Evolutionary conservation across 2,113 vertebrate species (phyloP).

Genomic region (Condylura cristata): DNA sequence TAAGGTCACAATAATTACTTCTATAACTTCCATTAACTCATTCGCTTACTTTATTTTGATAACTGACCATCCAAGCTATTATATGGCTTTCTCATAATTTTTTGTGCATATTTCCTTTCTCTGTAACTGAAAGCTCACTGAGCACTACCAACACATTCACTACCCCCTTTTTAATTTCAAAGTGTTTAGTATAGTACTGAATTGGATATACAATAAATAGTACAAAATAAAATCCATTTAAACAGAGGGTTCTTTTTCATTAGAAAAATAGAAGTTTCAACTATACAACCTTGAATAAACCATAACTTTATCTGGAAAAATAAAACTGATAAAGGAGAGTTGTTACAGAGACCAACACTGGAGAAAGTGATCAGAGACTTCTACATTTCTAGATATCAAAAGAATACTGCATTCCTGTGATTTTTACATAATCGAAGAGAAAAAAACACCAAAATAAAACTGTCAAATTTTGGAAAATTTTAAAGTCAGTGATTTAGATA

Average conservation of each 20-base stretch:
- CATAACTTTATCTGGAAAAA: background rate
- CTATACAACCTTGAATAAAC: constrained; percentile 19
- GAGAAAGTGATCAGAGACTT: background rate
- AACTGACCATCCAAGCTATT: background rate
- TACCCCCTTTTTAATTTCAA: background rate
- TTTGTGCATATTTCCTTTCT: constrained; percentile 49
- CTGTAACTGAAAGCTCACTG: constrained; percentile 12
- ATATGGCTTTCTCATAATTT: constrained; percentile 7
- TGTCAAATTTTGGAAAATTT: background rate
- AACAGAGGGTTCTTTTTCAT: constrained; percentile 19
- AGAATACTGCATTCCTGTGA: background rate
- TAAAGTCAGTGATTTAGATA: background rate
- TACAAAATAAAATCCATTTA: constrained; percentile 56
- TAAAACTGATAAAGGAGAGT: background rate
- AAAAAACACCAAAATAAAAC: background rate
- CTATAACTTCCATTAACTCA: background rate
- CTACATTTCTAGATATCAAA: background rate
- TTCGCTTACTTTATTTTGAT: constrained; percentile 31
- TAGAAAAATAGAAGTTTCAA: background rate
- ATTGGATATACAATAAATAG: constrained; percentile 45
- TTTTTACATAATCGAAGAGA: background rate
- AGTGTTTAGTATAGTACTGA: background rate
- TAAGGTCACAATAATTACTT: background rate
- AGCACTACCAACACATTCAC: background rate
- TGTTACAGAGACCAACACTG: background rate